Percentiles rank a stretch among this genome's conserved stretches.
phyloP scores from a whole-genome alignment of 2,888 invertebrate species.

The Embidobia sp. region DNA sequence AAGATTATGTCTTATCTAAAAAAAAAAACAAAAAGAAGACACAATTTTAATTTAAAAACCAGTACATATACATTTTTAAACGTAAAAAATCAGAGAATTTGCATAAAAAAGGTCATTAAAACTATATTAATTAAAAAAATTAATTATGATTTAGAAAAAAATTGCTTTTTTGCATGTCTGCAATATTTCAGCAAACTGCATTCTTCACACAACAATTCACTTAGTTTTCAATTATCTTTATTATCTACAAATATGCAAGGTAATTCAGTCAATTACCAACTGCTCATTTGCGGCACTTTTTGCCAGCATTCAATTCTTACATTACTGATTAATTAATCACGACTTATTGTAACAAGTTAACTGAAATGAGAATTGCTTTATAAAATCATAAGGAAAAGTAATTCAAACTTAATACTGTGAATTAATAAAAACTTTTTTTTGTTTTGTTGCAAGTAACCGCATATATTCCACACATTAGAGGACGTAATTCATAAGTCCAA shows the following conservation, averaged over 20 bases:
- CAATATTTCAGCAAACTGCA: conserved; percentile 10
- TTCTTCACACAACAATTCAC: background rate
- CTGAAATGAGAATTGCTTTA: conserved; percentile 12
- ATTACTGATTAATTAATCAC: conserved; percentile 44
- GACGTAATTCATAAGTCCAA: conserved; percentile 38
- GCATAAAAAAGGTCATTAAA: no score
- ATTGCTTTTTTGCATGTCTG: no score
- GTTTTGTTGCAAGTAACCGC: conserved; percentile 27
- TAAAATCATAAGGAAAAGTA: conserved; percentile 39
- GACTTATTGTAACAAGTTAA: conserved; percentile 39
- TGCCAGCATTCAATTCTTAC: background rate
- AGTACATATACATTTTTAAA: no score
- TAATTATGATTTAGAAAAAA: no score
- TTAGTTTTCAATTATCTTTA: conserved; percentile 19
- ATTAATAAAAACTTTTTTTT: conserved; percentile 42
- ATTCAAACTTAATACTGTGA: conserved; percentile 37
- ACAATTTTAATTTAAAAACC: no score
- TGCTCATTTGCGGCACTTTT: conserved; percentile 18
- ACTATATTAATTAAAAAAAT: no score
- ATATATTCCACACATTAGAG: conserved; percentile 36
- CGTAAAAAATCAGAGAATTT: no score
- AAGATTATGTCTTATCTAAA: no score
- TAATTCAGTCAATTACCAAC: conserved; percentile 32
- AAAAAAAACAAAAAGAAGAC: no score
- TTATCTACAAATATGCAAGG: conserved; percentile 38